phyloP scores from a whole-genome alignment of 64 coral and sea anemone species.

The Exaiptasia diaphana region DNA sequence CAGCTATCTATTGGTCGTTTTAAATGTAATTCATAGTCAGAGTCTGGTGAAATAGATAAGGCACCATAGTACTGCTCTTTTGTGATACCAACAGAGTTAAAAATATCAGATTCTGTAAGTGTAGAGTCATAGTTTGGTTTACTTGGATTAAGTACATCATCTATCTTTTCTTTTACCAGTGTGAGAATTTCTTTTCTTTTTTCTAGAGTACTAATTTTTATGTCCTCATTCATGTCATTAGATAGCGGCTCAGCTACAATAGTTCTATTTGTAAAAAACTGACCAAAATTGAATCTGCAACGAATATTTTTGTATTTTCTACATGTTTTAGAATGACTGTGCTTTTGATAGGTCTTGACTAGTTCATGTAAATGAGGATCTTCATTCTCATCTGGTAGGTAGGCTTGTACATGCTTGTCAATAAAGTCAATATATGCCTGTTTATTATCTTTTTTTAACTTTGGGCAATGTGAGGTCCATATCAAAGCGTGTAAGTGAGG shows the following conservation, averaged over 20 bases:
- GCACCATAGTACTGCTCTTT: not conserved
- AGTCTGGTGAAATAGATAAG: not conserved
- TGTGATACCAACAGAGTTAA: not conserved
- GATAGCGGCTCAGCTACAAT: conserved; percentile 25
- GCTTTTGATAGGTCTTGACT: conserved; percentile 14
- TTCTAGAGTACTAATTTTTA: not conserved
- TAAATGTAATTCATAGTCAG: not conserved
- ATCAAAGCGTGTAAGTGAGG: conserved; percentile 49
- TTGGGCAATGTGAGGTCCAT: conserved; percentile 45
- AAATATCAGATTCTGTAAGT: not conserved
- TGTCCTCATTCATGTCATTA: not conserved
- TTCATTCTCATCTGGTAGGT: conserved; percentile 9
- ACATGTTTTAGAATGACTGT: conserved; percentile 30
- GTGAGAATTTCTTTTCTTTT: not conserved
- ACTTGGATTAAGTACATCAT: conserved; percentile 36
- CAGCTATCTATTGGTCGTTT: conserved; percentile 40
- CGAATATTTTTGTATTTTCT: conserved; percentile 36
- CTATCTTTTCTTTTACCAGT: conserved; percentile 20
- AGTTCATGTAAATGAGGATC: conserved; percentile 31
- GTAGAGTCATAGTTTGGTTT: conserved; percentile 17
- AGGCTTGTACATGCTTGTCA: conserved; percentile 28
- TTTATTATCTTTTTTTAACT: conserved; percentile 1
- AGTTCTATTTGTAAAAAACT: conserved; percentile 40
- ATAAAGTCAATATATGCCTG: conserved; percentile 10
- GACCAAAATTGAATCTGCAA: conserved; percentile 32